A percentile compares a stretch with the other conserved stretches of the same genome.
Evolutionary conservation across 2,797 vertebrate species (phyloP).

Genomic region (Xiphorhynchus erythropygius): DNA sequence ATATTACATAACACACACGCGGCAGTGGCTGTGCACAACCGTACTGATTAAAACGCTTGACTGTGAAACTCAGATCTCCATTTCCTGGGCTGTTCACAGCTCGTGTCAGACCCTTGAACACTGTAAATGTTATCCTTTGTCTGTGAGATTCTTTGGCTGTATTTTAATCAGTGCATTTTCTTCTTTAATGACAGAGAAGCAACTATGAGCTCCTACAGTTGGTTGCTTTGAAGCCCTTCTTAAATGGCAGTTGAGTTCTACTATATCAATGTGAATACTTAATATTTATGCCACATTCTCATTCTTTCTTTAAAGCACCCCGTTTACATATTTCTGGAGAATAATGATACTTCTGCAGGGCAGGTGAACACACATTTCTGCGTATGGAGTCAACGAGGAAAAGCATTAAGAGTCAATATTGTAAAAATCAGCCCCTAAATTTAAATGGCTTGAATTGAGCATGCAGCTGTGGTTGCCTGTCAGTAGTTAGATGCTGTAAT

Average conservation of each 20-base stretch:
- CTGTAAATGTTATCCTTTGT: constrained; percentile 18
- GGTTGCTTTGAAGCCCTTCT: constrained; percentile 22
- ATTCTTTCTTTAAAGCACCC: constrained; percentile 20
- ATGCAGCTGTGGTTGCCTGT: constrained; percentile 57
- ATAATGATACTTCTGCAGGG: constrained; percentile 56
- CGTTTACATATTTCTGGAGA: constrained; percentile 48
- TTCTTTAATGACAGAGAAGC: constrained; percentile 12
- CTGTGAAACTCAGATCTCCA: constrained; percentile 25
- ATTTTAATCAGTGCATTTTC: constrained; percentile 37
- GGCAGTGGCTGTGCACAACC: constrained; percentile 41
- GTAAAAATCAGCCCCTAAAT: constrained; percentile 55
- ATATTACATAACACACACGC: constrained; percentile 57
- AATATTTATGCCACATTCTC: constrained; percentile 29
- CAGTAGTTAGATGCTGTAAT: constrained; percentile 59
- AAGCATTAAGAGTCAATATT: constrained; percentile 47
- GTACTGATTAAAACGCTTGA: not conserved
- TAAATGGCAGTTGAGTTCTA: constrained; percentile 23
- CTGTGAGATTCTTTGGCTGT: constrained; percentile 1
- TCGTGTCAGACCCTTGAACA: constrained; percentile 2
- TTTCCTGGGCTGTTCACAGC: constrained; percentile 10
- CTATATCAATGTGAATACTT: constrained; percentile 11
- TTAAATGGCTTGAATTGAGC: constrained; percentile 45
- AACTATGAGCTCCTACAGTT: constrained; percentile 1
- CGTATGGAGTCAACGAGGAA: constrained; percentile 20
- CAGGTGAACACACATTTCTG: constrained; percentile 53